Percentiles rank a stretch among this genome's conserved stretches.
phyloP scores from a whole-genome alignment of 2,888 invertebrate genomes.

The Trilocha varians region DNA sequence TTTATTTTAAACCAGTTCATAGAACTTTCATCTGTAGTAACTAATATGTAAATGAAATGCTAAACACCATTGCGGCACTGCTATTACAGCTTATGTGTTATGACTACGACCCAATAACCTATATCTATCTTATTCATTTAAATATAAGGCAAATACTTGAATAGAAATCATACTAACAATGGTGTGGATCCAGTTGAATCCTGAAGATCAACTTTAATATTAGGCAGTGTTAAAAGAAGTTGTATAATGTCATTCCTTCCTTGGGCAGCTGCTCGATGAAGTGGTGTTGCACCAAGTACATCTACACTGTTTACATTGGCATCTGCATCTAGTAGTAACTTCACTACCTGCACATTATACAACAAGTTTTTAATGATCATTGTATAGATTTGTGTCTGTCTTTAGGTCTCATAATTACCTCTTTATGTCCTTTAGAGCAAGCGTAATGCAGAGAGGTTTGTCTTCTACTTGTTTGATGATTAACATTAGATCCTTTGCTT shows the following conservation, averaged over 20 bases:
- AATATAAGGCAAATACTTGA: not conserved
- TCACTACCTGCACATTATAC: slow-evolving; percentile 72
- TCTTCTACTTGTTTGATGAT: slow-evolving; percentile 80
- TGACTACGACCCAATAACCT: no score
- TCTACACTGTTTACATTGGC: slow-evolving; percentile 81
- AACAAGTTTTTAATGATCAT: no score
- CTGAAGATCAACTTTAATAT: slow-evolving; percentile 69
- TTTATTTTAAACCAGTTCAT: no score
- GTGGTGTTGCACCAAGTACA: slow-evolving; percentile 80
- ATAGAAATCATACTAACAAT: slow-evolving; percentile 65
- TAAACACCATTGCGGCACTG: no score
- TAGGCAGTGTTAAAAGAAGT: slow-evolving; percentile 73
- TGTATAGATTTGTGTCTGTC: no score
- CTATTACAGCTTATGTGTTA: no score
- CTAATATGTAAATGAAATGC: no score
- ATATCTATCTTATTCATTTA: no score
- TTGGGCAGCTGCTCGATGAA: slow-evolving; percentile 85
- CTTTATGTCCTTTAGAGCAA: slow-evolving; percentile 85
- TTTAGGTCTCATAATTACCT: no score
- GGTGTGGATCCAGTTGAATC: slow-evolving; percentile 85
- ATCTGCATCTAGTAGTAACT: slow-evolving; percentile 75
- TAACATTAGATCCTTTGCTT: slow-evolving; percentile 79
- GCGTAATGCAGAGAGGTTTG: slow-evolving; percentile 90
- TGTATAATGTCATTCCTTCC: slow-evolving; percentile 80
- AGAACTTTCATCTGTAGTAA: no score